phyloP scores from a whole-genome alignment of 2,888 invertebrate genomes.

The Lobophora halterata region DNA sequence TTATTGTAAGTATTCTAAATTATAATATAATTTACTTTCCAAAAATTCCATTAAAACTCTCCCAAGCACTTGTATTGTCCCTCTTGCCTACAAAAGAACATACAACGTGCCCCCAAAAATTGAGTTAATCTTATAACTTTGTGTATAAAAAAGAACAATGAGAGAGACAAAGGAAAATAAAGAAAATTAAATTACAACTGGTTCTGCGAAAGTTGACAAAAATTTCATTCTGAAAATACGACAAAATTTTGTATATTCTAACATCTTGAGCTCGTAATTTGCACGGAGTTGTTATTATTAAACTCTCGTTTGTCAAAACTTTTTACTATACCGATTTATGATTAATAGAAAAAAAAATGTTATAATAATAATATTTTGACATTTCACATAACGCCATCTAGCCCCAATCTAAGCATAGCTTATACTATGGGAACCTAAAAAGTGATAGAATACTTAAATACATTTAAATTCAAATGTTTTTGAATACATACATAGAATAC shows the following conservation, averaged over 20 bases:
- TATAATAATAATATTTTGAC: too few species aligned
- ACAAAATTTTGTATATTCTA: slow-evolving; percentile 19
- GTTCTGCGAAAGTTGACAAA: slow-evolving; percentile 32
- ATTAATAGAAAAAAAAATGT: too few species aligned
- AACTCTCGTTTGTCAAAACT: slow-evolving; percentile 2
- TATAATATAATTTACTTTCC: slow-evolving; percentile 35
- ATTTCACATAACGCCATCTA: too few species aligned
- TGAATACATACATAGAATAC: too few species aligned
- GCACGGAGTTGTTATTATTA: slow-evolving; percentile 5
- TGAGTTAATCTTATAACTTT: slow-evolving; percentile 60
- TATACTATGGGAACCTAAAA: too few species aligned
- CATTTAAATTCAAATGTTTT: too few species aligned
- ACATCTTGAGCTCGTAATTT: slow-evolving; percentile 19
- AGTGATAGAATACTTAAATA: too few species aligned
- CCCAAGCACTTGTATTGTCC: slow-evolving; percentile 35
- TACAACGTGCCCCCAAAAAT: slow-evolving; percentile 49
- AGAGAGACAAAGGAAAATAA: slow-evolving; percentile 47
- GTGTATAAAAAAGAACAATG: slow-evolving; percentile 48
- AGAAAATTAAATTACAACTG: slow-evolving; percentile 47
- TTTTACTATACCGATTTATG: background rate
- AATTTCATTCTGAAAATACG: slow-evolving; percentile 26
- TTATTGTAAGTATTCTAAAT: slow-evolving; percentile 2
- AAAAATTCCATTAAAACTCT: slow-evolving; percentile 54
- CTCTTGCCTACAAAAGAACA: slow-evolving; percentile 48
- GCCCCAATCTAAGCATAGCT: too few species aligned